phyloP scores from a whole-genome alignment of 2,113 vertebrate genomes.

The Riparia riparia region DNA sequence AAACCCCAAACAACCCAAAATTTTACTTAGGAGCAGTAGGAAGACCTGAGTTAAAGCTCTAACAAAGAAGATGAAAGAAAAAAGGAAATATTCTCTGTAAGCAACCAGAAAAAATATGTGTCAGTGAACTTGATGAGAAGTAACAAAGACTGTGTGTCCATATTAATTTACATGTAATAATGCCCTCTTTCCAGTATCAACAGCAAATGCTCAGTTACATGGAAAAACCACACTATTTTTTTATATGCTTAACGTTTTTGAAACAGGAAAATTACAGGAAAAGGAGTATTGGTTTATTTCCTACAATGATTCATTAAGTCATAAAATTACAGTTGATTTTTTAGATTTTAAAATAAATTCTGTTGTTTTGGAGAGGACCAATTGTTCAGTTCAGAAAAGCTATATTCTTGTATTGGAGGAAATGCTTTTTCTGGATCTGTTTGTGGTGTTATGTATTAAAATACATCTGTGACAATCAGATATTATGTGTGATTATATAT shows the following conservation, averaged over 20 bases:
- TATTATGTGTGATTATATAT: not conserved
- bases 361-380: not conserved
- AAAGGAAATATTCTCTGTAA: not conserved
- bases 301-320: not conserved
- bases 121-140: not conserved
- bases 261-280: not conserved
- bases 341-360: not conserved
- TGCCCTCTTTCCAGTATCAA: not conserved
- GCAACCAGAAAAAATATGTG: rapidly evolving
- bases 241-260: not conserved
- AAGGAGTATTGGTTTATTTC: not conserved
- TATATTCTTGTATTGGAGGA: not conserved
- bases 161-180: not conserved
- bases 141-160: not conserved
- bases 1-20: not conserved
- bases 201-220: not conserved
- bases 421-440: not conserved
- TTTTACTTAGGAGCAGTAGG: not conserved
- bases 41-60: not conserved
- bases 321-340: not conserved
- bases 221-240: not conserved
- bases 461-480: not conserved
- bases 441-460: not conserved
- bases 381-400: not conserved
- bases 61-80: not conserved